These are phyloP conservation scores for Epinephelus lanceolatus DNA, from an alignment of 2,113 vertebrate genomes.

Conservation along the genomic window DNA sequence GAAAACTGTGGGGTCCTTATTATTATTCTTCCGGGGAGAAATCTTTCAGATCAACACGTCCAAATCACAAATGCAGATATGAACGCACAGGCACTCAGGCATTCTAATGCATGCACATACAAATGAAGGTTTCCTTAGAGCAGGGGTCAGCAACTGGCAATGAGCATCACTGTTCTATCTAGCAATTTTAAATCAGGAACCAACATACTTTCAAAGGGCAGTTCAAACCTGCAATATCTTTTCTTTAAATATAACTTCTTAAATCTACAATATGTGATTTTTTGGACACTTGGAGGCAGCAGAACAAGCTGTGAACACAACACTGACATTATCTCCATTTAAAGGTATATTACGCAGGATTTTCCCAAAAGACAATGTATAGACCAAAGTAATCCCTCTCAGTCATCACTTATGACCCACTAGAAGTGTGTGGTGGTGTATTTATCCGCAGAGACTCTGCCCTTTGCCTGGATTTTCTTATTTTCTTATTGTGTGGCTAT, in stretches of 20 bases:
- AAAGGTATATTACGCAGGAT: too few species aligned
- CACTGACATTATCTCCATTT: too few species aligned
- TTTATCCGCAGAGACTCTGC: too few species aligned
- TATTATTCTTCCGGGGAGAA: conserved; percentile 25
- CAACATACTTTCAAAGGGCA: background rate
- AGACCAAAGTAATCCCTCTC: too few species aligned
- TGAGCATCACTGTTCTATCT: background rate
- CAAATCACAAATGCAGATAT: conserved; percentile 19
- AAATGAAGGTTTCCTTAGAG: conserved; percentile 5
- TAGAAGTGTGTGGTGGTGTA: too few species aligned
- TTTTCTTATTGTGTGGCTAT: too few species aligned
- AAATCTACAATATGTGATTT: background rate
- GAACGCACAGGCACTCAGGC: background rate
- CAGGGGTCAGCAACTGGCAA: background rate
- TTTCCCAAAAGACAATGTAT: too few species aligned
- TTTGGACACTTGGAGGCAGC: background rate
- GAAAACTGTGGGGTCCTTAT: conserved; percentile 17
- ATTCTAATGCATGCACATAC: conserved; percentile 14
- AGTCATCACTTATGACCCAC: too few species aligned
- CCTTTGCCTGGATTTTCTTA: too few species aligned
- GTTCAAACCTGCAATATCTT: background rate
- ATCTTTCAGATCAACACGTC: background rate
- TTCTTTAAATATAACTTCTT: background rate
- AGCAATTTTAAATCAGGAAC: background rate
- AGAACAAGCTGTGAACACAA: background rate